Conservation (phyloP, 2,113 vertebrate genomes). For the Pelodiscus sinensis region DNA sequence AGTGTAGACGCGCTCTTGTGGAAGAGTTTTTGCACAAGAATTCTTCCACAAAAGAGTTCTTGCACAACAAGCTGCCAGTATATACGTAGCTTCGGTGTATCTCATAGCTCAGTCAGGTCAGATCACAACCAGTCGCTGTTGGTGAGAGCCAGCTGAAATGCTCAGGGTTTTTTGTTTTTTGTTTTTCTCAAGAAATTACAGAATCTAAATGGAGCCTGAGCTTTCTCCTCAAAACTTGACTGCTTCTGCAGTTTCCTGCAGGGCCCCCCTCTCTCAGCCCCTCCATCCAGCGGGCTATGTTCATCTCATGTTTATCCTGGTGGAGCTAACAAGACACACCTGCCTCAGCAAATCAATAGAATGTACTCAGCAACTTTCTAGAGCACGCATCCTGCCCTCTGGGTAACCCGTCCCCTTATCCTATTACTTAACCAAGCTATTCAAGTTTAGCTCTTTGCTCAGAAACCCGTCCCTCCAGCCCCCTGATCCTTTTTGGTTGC, state of each 20-base stretch:
- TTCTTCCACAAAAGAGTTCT: no score
- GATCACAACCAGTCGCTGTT: fast-evolving
- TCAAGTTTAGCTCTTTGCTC: not conserved
- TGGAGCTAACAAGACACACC: not conserved
- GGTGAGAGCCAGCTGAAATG: not conserved
- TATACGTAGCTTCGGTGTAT: no score
- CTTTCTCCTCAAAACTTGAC: not conserved
- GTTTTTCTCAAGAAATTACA: not conserved
- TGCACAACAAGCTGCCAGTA: no score
- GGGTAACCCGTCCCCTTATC: not conserved
- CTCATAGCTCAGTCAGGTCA: not conserved
- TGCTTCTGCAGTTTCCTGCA: not conserved
- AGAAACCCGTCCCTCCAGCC: not conserved
- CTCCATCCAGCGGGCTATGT: not conserved
- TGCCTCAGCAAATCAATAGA: not conserved
- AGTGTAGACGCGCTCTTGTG: no score
- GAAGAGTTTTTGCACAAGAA: no score
- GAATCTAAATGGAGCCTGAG: not conserved
- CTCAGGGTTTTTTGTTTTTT: no score
- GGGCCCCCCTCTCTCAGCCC: not conserved
- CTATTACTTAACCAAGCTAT: not conserved
- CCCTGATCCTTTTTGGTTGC: not conserved
- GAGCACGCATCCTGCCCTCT: not conserved
- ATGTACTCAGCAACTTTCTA: not conserved
- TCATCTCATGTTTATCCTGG: not conserved